Base-by-base conservation (phyloP, 2,888 invertebrate genomes). In the Drosophila lacicola region DNA sequence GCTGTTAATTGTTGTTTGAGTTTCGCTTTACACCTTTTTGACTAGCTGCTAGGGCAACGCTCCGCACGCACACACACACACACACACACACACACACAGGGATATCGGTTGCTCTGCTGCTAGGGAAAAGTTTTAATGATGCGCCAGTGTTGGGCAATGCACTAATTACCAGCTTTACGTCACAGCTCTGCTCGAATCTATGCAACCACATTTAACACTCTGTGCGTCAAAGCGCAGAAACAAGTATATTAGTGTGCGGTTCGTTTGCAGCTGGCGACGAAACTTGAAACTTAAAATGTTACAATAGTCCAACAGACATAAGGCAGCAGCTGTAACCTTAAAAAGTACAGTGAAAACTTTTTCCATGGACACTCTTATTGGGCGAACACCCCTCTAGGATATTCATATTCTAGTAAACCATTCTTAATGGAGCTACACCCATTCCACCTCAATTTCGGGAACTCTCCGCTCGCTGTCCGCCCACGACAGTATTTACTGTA, bases 151-250 rank as follows among this genome's bases (percentile, higher is more conserved):
- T 53, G 45, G 39, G 64, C 64, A 39, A 33, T 17, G 45, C 70
- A 50, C 75, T 70, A 74, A 74, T 74, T 74, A 67, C 37, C 39
- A 62, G 66, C 58, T 58, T 64, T 58, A 14, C 45, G 34, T 45
- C 71, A 54, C 34, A 54, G 42, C 51, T n/a, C 19, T 42, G 37
- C 55, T 66, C 36, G 44, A 62, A 45, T 34, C 45, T 9, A 14
- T 9, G 37, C 34, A 14, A 25, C 17, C 33, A 33, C 3, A 36
- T 44, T 44, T 55, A 3, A 41, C 29, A 19, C 41, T n/a, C 42
- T 42, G 53, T 9, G 3, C 3, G 17, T 9, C 29, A 41, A 10
- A 41, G 9, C 4, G 39, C 6, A 2, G n/a, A 17, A 41, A 41
- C 3, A 4, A 8, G 41, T 1, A 41, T 10, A 41, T 41, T 17